Conservation (phyloP, 2,113 vertebrate genomes). For the Euleptes europaea region DNA sequence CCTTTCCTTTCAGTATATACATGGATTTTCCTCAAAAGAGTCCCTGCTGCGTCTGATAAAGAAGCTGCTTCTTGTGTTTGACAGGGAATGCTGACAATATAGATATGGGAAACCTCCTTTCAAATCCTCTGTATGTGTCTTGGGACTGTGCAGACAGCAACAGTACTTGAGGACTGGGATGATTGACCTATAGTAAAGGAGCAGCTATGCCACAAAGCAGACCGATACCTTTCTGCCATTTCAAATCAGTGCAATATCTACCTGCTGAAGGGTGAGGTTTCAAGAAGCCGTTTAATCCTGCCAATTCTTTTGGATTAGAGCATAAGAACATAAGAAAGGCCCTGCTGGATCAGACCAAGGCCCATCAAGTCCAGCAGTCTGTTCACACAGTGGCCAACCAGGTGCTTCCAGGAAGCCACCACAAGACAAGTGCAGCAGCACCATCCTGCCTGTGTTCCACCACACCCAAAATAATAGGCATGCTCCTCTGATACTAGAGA, state of each 20-base stretch:
- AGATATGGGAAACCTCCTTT: constrained; percentile 33
- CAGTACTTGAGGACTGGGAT: background rate
- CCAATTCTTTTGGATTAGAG: no score
- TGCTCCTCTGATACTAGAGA: no score
- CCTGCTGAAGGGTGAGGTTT: background rate
- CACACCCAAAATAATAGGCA: no score
- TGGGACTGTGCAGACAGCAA: constrained; percentile 13
- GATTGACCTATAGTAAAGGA: constrained; percentile 1
- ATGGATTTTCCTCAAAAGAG: background rate
- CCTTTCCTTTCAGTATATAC: background rate
- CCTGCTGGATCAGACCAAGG: no score
- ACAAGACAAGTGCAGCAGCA: no score
- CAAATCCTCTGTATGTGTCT: background rate
- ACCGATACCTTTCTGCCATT: background rate
- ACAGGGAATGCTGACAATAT: background rate
- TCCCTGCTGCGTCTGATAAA: background rate
- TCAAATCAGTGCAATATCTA: background rate
- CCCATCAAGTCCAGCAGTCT: no score
- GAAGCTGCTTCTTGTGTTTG: constrained; percentile 28
- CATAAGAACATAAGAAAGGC: no score
- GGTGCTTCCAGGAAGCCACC: no score
- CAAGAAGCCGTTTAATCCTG: background rate
- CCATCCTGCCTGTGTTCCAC: no score
- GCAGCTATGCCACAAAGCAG: constrained; percentile 41
- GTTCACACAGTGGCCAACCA: no score